Evolutionary conservation across 2,797 vertebrate species (phyloP).

Genomic region (Taenioides sp.): DNA sequence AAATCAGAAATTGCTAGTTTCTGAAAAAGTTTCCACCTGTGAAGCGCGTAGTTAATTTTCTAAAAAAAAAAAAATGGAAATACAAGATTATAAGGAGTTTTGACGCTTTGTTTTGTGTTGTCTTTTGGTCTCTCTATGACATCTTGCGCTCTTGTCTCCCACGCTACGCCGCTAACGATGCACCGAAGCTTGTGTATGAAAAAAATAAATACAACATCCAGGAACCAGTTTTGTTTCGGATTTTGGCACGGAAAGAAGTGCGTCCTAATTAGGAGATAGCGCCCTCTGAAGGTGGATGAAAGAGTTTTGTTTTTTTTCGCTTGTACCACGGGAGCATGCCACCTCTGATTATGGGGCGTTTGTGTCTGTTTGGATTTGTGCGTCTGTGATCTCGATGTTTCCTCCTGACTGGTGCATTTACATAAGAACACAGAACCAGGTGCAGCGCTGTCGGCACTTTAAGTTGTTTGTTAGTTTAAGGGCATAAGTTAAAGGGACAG

Average conservation of each 20-base stretch:
- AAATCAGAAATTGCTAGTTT: slow-evolving; percentile 50
- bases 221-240: slow-evolving; percentile 69
- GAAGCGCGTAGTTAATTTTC: slow-evolving; percentile 73
- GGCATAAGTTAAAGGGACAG: slow-evolving; percentile 49
- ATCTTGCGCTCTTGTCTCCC: slow-evolving; percentile 67
- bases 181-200: slow-evolving; percentile 55
- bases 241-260: slow-evolving; percentile 59
- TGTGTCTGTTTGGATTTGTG: slow-evolving; percentile 71
- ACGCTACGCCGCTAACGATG: slow-evolving; percentile 75
- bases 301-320: slow-evolving; percentile 31
- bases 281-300: slow-evolving; percentile 75
- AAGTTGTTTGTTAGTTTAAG: slow-evolving; percentile 47
- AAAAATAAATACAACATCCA: slow-evolving; percentile 73
- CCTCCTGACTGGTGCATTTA: slow-evolving; percentile 42
- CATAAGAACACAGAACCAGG: slow-evolving; percentile 46
- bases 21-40: slow-evolving; percentile 62
- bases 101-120: slow-evolving; percentile 78
- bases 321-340: slow-evolving; percentile 58
- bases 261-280: slow-evolving; percentile 78
- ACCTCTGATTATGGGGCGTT: slow-evolving; percentile 71
- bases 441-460: slow-evolving; percentile 60
- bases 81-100: slow-evolving; percentile 75
- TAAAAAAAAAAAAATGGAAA: slow-evolving; percentile 72
- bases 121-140: slow-evolving; percentile 46
- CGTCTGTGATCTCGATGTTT: slow-evolving; percentile 58